These are phyloP conservation scores for Myotis vivesi DNA, from an alignment of 2,797 vertebrate genomes.

Conservation along the genomic window DNA sequence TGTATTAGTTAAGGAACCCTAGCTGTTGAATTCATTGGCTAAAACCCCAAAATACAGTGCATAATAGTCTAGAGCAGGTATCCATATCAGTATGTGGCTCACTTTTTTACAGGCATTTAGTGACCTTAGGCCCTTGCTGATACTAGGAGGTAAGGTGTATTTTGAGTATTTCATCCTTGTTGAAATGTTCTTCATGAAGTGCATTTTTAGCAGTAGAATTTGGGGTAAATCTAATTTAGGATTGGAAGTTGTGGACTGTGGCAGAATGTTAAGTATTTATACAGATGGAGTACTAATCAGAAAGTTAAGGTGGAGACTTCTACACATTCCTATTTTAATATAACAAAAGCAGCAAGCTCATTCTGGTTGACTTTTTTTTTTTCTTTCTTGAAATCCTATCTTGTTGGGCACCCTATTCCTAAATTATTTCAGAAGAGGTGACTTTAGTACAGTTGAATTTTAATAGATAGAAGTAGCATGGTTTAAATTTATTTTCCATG, in stretches of 20 bases:
- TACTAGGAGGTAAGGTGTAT: slow-evolving; percentile 40
- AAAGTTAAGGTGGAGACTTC: slow-evolving; percentile 18
- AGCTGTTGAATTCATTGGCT: background rate
- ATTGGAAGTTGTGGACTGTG: slow-evolving; percentile 9
- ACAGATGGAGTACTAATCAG: slow-evolving; percentile 49
- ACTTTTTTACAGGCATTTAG: background rate
- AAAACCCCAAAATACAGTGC: background rate
- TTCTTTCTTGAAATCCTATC: slow-evolving; percentile 23
- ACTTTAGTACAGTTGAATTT: slow-evolving; percentile 36
- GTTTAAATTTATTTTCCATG: slow-evolving; percentile 43
- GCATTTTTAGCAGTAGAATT: slow-evolving; percentile 43
- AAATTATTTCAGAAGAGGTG: slow-evolving; percentile 44
- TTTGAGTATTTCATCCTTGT: slow-evolving; percentile 35
- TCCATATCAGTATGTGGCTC: background rate
- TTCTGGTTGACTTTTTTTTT: slow-evolving; percentile 46
- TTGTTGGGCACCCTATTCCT: slow-evolving; percentile 10
- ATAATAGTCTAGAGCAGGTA: background rate
- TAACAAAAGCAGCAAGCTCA: background rate
- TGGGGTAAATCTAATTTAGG: slow-evolving; percentile 32
- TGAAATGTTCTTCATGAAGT: slow-evolving; percentile 41
- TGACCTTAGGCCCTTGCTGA: background rate
- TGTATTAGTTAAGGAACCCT: slow-evolving; percentile 33
- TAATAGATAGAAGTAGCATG: slow-evolving; percentile 29
- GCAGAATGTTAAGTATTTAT: slow-evolving; percentile 46
- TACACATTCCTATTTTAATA: slow-evolving; percentile 42